phyloP scores from a whole-genome alignment of 2,797 vertebrate species.

The Silurus aristotelis region DNA sequence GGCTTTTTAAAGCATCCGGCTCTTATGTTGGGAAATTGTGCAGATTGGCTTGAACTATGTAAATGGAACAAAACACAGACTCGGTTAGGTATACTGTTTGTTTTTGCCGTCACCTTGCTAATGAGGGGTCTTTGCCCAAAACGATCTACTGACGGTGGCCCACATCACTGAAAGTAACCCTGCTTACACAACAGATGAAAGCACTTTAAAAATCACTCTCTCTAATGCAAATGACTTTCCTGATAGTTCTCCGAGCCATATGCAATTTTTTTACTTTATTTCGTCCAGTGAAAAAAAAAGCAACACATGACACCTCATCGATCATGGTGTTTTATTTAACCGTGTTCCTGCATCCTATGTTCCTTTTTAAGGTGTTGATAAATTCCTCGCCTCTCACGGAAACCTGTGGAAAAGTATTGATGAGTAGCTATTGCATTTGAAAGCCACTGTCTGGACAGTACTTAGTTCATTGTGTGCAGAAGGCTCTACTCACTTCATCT shows the following conservation, averaged over 20 bases:
- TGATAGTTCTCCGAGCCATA: constrained; percentile 40
- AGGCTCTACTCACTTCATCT: constrained; percentile 57
- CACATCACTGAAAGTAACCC: constrained; percentile 54
- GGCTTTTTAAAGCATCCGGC: constrained; percentile 65
- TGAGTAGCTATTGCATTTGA: constrained; percentile 45
- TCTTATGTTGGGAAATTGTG: constrained; percentile 59
- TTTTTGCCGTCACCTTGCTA: constrained; percentile 60
- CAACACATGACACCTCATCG: constrained; percentile 32
- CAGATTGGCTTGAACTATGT: constrained; percentile 62
- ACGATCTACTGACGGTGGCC: constrained; percentile 50
- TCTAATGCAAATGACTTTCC: constrained; percentile 55
- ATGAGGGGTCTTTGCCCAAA: constrained; percentile 59
- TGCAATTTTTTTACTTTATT: constrained; percentile 48
- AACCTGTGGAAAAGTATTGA: constrained; percentile 52
- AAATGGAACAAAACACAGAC: constrained; percentile 60
- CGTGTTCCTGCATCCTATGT: constrained; percentile 10
- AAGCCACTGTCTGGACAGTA: constrained; percentile 54
- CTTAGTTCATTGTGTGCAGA: constrained; percentile 54
- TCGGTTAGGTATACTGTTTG: constrained; percentile 59
- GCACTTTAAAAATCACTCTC: constrained; percentile 59
- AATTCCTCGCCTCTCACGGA: constrained; percentile 50
- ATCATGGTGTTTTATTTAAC: constrained; percentile 32
- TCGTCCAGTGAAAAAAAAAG: constrained; percentile 11
- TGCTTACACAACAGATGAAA: constrained; percentile 59
- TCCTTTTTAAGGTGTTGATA: constrained; percentile 43